Conservation (phyloP, 2,113 vertebrate species). For the Spheniscus mendiculus region DNA sequence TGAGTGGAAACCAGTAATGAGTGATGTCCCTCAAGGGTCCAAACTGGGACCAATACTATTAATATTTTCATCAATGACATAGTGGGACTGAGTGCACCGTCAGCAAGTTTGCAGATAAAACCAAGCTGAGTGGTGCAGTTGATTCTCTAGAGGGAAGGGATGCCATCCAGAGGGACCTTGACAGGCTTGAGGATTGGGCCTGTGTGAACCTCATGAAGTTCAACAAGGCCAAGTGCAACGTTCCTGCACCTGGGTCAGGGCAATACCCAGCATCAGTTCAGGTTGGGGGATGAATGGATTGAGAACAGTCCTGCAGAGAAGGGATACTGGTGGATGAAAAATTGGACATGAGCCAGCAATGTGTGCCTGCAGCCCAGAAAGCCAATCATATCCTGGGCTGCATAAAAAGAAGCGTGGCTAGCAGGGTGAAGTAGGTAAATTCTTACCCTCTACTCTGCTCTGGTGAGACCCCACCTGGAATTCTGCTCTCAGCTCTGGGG, state of each 20-base stretch:
- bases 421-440: neutral
- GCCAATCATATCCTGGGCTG: fast-evolving
- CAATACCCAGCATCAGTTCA: no score
- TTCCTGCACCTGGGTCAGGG: fast-evolving
- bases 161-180: neutral
- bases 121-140: neutral
- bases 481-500: neutral
- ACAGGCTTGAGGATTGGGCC: neutral
- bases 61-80: neutral
- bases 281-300: fast-evolving
- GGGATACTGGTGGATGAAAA: neutral
- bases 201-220: neutral
- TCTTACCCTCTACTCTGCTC: neutral
- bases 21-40: neutral
- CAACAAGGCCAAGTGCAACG: neutral
- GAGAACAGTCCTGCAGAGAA: fast-evolving
- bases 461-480: neutral
- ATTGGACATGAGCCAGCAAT: no score
- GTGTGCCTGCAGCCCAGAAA: neutral
- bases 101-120: neutral
- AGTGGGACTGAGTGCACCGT: neutral
- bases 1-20: neutral
- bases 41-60: neutral
- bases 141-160: fast-evolving
- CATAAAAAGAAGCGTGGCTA: neutral